Conservation (phyloP, 2,797 vertebrate genomes). For the Peromyscus eremicus region DNA sequence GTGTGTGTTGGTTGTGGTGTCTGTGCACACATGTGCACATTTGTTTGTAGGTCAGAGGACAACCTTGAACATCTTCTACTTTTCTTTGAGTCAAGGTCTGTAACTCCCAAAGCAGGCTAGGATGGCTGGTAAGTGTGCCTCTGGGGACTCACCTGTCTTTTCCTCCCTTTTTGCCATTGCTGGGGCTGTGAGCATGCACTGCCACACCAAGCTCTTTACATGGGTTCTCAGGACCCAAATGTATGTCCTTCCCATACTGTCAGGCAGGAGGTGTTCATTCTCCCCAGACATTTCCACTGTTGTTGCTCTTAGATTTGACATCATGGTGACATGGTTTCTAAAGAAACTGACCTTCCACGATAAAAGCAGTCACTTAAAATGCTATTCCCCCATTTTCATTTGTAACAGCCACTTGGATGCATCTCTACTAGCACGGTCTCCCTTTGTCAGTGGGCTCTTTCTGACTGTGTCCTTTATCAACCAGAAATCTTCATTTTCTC, state of each 20-base stretch:
- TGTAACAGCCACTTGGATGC: background rate
- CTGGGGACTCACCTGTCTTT: background rate
- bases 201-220: background rate
- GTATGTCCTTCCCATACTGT: background rate
- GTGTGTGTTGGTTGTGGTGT: background rate
- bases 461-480: constrained; percentile 55
- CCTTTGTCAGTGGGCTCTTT: background rate
- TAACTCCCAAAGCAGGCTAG: background rate
- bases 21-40: background rate
- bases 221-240: background rate
- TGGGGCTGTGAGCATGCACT: background rate
- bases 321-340: background rate
- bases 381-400: background rate
- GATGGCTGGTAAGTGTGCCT: background rate
- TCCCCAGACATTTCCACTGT: background rate
- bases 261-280: background rate
- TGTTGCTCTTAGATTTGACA: constrained; percentile 22
- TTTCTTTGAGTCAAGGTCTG: background rate
- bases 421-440: background rate
- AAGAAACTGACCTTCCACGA: background rate
- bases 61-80: background rate
- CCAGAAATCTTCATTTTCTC: constrained; percentile 40
- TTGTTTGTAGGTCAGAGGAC: background rate
- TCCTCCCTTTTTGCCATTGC: no score
- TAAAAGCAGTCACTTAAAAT: constrained; percentile 21